Evolutionary conservation across 2,797 vertebrate genomes (phyloP), one percentile per base, ranked within the genome.

Genomic region (Anas bernieri): DNA sequence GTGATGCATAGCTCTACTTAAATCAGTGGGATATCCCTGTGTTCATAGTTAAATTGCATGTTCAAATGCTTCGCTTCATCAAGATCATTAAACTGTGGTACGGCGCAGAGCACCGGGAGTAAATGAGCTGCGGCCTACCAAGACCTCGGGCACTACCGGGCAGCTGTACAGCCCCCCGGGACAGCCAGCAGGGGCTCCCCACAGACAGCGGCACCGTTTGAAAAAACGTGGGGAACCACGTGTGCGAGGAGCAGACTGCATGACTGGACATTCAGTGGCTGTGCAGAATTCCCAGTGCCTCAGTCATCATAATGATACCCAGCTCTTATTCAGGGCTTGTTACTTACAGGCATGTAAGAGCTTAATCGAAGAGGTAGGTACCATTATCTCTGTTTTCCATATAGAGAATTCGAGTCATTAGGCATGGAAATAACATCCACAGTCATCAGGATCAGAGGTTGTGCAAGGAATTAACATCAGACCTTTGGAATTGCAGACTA

Each of bases 401-500:
- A 10, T 1, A n/a, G 77, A 18, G 35, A 86, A 92, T 82, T 0
- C 0, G 30, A 93, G 81, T 41, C 54, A 66, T 25, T 50, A 54
- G 21, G 25, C 21, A 39, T 9, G 15, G 62, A 73, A 89, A 76
- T 39, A 76, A 81, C 68, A n/a, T 76, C 56, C 68, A n/a, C 74
- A 93, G 58, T 39, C 41, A 58, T 41, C 7, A 74, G 79, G 21
- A 75, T 59, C 41, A 74, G 67, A 86, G 43, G 79, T 0, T 13
- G 61, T 77, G n/a, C 23, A 66, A 73, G n/a, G 81, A 72, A 74
- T 79, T 86, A 39, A 70, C 62, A 39, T 58, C 70, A 83, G 54
- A 77, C 72, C 61, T 81, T 62, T 55, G 80, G 74, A 84, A 86
- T 88, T 82, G 61, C 74, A 72, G 63, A 17, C 86, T 90, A 59